Conservation (phyloP, 2,888 invertebrate species). For the Allacma fusca region DNA sequence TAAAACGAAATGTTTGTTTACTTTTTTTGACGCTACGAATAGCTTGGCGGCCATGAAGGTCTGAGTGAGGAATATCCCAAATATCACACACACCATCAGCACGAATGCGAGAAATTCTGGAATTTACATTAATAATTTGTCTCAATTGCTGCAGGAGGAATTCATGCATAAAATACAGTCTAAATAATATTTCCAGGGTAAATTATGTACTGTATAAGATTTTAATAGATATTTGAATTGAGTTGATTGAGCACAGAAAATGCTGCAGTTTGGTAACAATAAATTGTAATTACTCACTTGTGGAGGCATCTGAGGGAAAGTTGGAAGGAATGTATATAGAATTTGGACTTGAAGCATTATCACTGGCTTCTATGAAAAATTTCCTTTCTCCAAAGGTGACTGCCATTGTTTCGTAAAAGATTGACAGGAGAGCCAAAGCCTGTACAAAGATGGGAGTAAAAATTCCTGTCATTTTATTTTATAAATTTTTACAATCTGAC, state of each 20-base stretch:
- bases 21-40: slow-evolving; percentile 35
- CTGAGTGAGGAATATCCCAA: slow-evolving; percentile 33
- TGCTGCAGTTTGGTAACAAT: not conserved
- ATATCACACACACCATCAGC: slow-evolving; percentile 27
- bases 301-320: not conserved
- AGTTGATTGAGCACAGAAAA: too few species aligned
- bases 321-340: not conserved
- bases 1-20: slow-evolving; percentile 26
- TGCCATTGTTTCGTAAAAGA: slow-evolving; percentile 33
- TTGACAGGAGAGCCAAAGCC: slow-evolving; percentile 21
- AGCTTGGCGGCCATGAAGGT: slow-evolving; percentile 31
- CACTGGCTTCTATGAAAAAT: not conserved
- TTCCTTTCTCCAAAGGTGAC: slow-evolving; percentile 25
- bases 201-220: too few species aligned
- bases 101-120: slow-evolving; percentile 29
- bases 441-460: slow-evolving; percentile 20
- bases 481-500: too few species aligned
- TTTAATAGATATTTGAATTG: slow-evolving; percentile 7
- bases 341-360: not conserved
- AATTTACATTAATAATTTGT: not conserved
- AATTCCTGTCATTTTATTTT: not conserved
- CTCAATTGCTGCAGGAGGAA: too few species aligned
- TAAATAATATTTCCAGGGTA: too few species aligned
- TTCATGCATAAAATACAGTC: too few species aligned
- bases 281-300: slow-evolving; percentile 7